Evolutionary conservation across 2,888 invertebrate genomes (phyloP).

Genomic region (Thelaira solivaga): DNA sequence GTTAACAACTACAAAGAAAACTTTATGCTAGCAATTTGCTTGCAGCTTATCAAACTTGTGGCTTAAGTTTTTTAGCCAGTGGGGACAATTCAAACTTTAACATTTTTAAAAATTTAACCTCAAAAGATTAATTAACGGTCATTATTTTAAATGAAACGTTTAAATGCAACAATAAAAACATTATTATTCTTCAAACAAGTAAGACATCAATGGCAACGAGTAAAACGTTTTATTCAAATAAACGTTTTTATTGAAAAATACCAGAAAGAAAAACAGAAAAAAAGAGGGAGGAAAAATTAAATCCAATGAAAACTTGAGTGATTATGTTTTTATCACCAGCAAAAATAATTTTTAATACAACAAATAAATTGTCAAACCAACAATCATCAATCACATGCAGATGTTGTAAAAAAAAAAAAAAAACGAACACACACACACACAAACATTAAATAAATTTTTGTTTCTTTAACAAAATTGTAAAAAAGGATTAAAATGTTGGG

Average conservation of each 20-base stretch:
- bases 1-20: too few relatives aligned
- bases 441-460: too few relatives aligned
- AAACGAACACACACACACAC: neutral
- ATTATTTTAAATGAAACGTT: slow-evolving; percentile 24
- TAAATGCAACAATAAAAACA: neutral
- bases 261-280: neutral
- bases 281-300: neutral
- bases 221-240: neutral
- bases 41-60: too few relatives aligned
- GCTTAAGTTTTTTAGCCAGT: too few relatives aligned
- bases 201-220: neutral
- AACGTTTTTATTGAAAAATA: neutral
- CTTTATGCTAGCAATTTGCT: too few relatives aligned
- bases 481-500: slow-evolving; percentile 11
- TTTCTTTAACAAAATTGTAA: too few relatives aligned
- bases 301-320: neutral
- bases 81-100: slow-evolving; percentile 1
- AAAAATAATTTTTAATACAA: neutral
- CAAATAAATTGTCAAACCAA: neutral
- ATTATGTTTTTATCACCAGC: neutral
- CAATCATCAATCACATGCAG: slow-evolving; percentile 57
- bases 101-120: slow-evolving; percentile 34
- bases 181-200: neutral
- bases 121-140: slow-evolving; percentile 54
- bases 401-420: slow-evolving; percentile 41